Conservation (phyloP, 2,888 invertebrate species). For the Ophion obscuratus region DNA sequence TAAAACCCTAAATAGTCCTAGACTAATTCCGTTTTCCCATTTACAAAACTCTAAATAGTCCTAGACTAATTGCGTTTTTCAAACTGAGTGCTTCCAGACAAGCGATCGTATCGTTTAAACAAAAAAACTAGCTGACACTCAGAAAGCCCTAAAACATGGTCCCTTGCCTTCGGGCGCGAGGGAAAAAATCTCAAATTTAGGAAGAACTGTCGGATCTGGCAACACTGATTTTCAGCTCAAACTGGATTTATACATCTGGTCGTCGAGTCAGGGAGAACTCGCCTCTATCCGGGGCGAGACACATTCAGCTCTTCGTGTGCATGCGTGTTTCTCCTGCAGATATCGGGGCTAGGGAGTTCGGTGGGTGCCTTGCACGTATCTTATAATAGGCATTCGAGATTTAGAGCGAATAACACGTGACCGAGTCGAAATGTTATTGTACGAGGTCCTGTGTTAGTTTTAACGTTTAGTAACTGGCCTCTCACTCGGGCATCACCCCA, state of each 20-base stretch:
- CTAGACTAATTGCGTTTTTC: too few relatives aligned
- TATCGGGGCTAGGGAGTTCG: slow-evolving; percentile 11
- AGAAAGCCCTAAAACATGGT: too few relatives aligned
- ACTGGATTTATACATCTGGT: slow-evolving; percentile 65
- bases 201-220: background rate
- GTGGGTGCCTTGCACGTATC: slow-evolving; percentile 65
- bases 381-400: slow-evolving; percentile 77
- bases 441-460: slow-evolving; percentile 81
- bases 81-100: too few relatives aligned
- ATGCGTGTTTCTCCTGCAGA: slow-evolving; percentile 40
- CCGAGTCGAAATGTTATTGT: slow-evolving; percentile 83
- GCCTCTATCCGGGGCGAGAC: slow-evolving; percentile 29
- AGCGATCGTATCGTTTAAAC: too few relatives aligned
- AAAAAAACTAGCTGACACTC: too few relatives aligned
- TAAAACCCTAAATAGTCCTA: too few relatives aligned
- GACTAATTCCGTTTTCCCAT: too few relatives aligned
- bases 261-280: slow-evolving; percentile 12
- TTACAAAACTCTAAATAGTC: too few relatives aligned
- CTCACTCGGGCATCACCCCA: slow-evolving; percentile 51
- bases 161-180: too few relatives aligned
- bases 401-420: slow-evolving; percentile 77
- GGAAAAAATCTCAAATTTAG: too few relatives aligned
- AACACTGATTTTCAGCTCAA: slow-evolving; percentile 33
- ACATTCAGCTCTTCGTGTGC: slow-evolving; percentile 23
- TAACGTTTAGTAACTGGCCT: slow-evolving; percentile 81